Percentiles rank a stretch among this genome's conserved stretches.
phyloP scores from a whole-genome alignment of 2,797 vertebrate species.

The Sciaenops ocellatus region DNA sequence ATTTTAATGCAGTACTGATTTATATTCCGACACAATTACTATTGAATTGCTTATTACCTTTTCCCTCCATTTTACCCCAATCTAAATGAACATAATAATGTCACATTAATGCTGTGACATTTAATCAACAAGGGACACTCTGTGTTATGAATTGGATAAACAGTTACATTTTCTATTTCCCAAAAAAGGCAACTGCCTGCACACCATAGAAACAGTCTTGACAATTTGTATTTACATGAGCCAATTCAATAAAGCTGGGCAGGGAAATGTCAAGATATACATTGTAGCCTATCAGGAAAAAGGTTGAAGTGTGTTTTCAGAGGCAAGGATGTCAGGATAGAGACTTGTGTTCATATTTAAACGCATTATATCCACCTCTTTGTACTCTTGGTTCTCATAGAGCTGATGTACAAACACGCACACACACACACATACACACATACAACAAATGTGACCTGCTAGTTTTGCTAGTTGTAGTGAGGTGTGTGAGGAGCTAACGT shows the following conservation, averaged over 20 bases:
- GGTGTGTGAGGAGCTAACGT: constrained; percentile 60
- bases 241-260: constrained; percentile 24
- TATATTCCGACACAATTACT: constrained; percentile 70
- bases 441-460: constrained; percentile 41
- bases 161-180: constrained; percentile 67
- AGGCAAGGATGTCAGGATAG: constrained; percentile 14
- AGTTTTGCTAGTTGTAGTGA: constrained; percentile 38
- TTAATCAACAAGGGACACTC: constrained; percentile 82
- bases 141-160: constrained; percentile 76
- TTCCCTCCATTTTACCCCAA: constrained; percentile 52
- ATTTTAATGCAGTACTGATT: constrained; percentile 69
- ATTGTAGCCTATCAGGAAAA: constrained; percentile 5
- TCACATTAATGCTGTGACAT: constrained; percentile 83
- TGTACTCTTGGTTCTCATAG: constrained; percentile 22
- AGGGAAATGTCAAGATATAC: constrained; percentile 48
- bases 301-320: constrained; percentile 29
- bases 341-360: constrained; percentile 37
- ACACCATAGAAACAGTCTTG: constrained; percentile 14
- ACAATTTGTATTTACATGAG: constrained; percentile 55
- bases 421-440: not conserved
- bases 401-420: constrained; percentile 38
- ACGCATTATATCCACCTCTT: constrained; percentile 30
- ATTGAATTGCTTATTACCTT: constrained; percentile 57
- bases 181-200: constrained; percentile 44
- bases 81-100: constrained; percentile 79